Evolutionary conservation across 2,113 vertebrate species (phyloP).

Genomic region (Astur gentilis): DNA sequence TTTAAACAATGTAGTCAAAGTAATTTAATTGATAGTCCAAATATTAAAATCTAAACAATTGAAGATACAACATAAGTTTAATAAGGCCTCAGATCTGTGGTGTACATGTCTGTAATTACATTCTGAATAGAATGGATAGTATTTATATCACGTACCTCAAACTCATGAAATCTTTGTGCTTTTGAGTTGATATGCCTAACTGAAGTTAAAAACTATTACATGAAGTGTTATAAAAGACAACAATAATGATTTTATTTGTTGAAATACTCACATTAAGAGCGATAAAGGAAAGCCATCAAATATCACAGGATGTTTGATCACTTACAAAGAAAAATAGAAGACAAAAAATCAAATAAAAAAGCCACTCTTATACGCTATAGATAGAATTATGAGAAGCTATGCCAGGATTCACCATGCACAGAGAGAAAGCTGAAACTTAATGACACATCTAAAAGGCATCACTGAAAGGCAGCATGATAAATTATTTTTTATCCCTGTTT

Average conservation of each 20-base stretch:
- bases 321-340: not conserved
- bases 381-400: not conserved
- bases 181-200: not conserved
- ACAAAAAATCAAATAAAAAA: not conserved
- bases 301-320: not conserved
- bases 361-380: not conserved
- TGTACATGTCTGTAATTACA: not conserved
- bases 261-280: not conserved
- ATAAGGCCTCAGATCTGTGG: not conserved
- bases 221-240: not conserved
- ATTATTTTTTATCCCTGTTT: not conserved
- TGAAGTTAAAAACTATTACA: not conserved
- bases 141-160: not conserved
- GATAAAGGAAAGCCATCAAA: not conserved
- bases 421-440: not conserved
- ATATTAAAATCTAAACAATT: not conserved
- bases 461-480: not conserved
- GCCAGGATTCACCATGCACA: not conserved
- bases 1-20: not conserved
- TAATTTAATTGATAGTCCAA: not conserved
- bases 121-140: not conserved
- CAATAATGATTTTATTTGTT: not conserved
- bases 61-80: not conserved
- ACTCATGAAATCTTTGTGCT: not conserved
- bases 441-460: not conserved